phyloP scores from a whole-genome alignment of 2,797 vertebrate species.

The Rhinichthys osculus region DNA sequence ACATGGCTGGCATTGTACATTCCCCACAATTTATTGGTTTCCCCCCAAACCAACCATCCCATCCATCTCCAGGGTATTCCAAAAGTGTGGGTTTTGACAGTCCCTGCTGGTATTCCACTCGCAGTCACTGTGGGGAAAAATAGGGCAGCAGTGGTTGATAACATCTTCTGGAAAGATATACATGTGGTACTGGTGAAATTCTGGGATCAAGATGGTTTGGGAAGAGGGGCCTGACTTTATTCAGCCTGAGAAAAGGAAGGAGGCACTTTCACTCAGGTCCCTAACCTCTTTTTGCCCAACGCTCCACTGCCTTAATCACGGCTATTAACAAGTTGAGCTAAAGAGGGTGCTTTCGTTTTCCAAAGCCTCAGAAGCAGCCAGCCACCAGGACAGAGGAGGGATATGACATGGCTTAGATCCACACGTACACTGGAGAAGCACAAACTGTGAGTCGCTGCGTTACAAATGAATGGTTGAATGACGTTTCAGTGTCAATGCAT shows the following conservation, averaged over 20 bases:
- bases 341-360: slow-evolving; percentile 52
- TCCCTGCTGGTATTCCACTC: slow-evolving; percentile 37
- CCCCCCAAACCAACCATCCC: not conserved
- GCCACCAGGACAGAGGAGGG: slow-evolving; percentile 36
- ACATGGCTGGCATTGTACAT: slow-evolving; percentile 5
- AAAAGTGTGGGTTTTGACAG: slow-evolving; percentile 28
- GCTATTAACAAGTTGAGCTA: slow-evolving; percentile 46
- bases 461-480: not conserved
- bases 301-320: slow-evolving; percentile 55
- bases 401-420: slow-evolving; percentile 54
- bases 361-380: slow-evolving; percentile 25
- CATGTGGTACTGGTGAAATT: slow-evolving; percentile 42
- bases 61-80: slow-evolving; percentile 18
- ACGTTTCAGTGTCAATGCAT: not conserved
- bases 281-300: slow-evolving; percentile 25
- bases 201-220: slow-evolving; percentile 35
- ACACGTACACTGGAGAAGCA: slow-evolving; percentile 42
- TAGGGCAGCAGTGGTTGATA: slow-evolving; percentile 52
- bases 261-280: slow-evolving; percentile 8
- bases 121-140: slow-evolving; percentile 23
- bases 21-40: not conserved
- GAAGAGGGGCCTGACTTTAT: not conserved
- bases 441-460: not conserved
- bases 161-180: slow-evolving; percentile 54
- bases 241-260: slow-evolving; percentile 9